phyloP scores from a whole-genome alignment of 1,140 invertebrate genomes.

The Drosophila truncata region DNA sequence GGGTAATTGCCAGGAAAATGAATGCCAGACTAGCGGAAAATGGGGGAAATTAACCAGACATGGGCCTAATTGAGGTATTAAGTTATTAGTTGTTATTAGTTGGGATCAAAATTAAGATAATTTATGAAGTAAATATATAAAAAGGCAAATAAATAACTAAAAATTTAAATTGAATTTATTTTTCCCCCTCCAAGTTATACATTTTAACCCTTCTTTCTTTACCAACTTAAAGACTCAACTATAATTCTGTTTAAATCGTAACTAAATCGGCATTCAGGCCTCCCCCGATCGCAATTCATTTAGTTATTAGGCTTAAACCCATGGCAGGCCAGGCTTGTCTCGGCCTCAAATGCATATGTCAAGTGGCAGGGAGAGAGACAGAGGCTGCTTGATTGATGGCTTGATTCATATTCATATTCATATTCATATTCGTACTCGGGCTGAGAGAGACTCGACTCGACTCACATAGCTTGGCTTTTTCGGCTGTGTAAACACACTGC shows the following conservation, averaged over 20 bases:
- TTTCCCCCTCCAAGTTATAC: neutral
- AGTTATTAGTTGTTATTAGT: neutral
- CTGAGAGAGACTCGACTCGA: neutral
- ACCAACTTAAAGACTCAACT: neutral
- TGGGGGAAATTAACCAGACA: conserved; percentile 45
- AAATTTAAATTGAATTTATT: no score
- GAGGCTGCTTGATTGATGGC: conserved; percentile 71
- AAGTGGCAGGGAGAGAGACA: conserved; percentile 62
- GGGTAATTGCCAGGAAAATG: conserved; percentile 29
- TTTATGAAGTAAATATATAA: neutral
- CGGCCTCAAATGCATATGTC: conserved; percentile 63
- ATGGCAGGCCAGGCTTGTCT: conserved; percentile 1
- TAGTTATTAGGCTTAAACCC: conserved; percentile 22
- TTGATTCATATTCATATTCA: conserved; percentile 49
- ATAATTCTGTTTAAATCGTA: neutral
- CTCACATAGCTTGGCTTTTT: conserved; percentile 21
- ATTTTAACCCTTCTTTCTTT: neutral
- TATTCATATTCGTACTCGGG: conserved; percentile 47
- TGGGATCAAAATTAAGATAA: neutral
- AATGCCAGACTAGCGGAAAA: neutral
- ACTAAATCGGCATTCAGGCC: conserved; percentile 5
- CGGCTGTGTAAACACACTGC: conserved; percentile 66
- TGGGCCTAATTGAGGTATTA: conserved; percentile 5
- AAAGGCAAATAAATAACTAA: neutral
- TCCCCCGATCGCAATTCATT: conserved; percentile 28